A percentile compares a stretch with the other conserved stretches of the same genome.
phyloP scores from a whole-genome alignment of 2,888 invertebrate genomes.

The Hoplodrina blanda region DNA sequence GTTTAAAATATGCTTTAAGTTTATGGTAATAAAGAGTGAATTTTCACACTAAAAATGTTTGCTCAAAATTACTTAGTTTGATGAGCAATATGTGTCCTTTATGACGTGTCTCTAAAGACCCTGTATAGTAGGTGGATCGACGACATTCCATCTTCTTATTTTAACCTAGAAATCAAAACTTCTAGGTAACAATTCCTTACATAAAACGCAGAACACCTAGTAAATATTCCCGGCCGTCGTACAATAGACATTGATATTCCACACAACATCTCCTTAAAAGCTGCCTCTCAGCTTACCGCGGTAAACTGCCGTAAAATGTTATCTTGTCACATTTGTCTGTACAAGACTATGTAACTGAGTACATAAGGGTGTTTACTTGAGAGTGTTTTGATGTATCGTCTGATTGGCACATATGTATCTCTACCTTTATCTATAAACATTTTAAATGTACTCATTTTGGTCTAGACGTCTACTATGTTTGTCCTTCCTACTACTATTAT shows the following conservation, averaged over 20 bases:
- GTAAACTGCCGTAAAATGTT: constrained; percentile 54
- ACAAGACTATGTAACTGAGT: not conserved
- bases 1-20: no score
- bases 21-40: no score
- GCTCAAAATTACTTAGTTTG: no score
- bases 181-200: not conserved
- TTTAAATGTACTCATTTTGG: no score
- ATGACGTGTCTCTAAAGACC: no score
- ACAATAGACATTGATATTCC: constrained; percentile 60
- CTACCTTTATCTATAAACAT: no score
- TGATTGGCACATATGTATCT: constrained; percentile 1
- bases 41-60: no score
- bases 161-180: not conserved
- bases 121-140: no score
- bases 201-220: not conserved
- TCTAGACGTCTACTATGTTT: no score
- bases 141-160: not conserved
- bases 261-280: constrained; percentile 47
- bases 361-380: constrained; percentile 5
- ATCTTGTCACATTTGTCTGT: constrained; percentile 41
- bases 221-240: constrained; percentile 11
- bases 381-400: not conserved
- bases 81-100: no score
- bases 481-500: no score
- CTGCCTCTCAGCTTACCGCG: constrained; percentile 53